Evolutionary conservation across 2,888 invertebrate genomes (phyloP).

Genomic region (Himalopsyche japonica): DNA sequence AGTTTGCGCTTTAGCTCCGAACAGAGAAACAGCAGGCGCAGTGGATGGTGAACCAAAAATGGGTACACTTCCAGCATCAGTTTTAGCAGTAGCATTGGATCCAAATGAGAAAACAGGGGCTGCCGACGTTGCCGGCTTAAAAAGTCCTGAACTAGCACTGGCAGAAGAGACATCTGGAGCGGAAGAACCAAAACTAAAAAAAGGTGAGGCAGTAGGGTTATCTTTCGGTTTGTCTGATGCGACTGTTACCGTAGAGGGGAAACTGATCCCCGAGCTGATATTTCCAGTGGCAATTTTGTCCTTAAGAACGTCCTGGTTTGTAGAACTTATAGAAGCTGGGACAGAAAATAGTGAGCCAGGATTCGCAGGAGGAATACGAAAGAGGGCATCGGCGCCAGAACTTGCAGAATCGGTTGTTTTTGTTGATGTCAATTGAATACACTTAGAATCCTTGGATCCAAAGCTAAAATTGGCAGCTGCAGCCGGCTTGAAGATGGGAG

Average conservation of each 20-base stretch:
- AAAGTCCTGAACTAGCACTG: background rate
- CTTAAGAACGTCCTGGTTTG: background rate
- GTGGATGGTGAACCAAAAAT: background rate
- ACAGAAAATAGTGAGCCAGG: conserved; percentile 5
- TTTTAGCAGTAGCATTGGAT: conserved; percentile 38
- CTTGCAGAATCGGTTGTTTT: background rate
- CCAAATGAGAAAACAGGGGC: conserved; percentile 48
- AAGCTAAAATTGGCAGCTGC: conserved; percentile 7
- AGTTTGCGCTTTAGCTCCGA: conserved; percentile 15
- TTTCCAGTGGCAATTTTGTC: background rate
- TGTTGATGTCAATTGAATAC: background rate
- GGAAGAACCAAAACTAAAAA: conserved; percentile 15
- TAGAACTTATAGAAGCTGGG: background rate
- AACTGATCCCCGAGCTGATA: background rate
- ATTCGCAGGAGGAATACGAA: conserved; percentile 11
- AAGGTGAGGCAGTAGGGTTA: conserved; percentile 2
- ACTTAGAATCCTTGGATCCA: background rate
- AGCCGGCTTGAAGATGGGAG: background rate
- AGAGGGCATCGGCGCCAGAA: background rate
- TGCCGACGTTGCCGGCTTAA: conserved; percentile 40
- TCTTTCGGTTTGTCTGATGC: conserved; percentile 26
- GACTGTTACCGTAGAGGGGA: background rate
- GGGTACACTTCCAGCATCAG: conserved; percentile 3
- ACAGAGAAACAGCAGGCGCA: conserved; percentile 6
- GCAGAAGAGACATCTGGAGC: background rate